phyloP scores from a whole-genome alignment of 1,140 invertebrate genomes.

The Drosophila virilis region DNA sequence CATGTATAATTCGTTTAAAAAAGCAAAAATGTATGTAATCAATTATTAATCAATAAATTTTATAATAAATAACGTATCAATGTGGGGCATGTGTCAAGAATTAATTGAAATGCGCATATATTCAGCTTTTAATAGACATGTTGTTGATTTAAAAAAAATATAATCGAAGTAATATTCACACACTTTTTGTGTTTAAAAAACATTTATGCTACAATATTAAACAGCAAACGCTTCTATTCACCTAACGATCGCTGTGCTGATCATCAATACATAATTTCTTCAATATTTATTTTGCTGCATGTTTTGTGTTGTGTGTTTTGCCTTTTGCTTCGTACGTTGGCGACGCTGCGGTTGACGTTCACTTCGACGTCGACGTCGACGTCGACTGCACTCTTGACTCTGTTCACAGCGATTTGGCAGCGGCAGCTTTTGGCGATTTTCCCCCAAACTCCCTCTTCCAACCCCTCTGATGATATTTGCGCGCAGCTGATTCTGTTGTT shows the following conservation, averaged over 20 bases:
- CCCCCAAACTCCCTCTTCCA: background rate
- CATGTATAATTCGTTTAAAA: too few relatives aligned
- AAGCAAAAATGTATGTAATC: too few relatives aligned
- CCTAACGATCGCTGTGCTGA: constrained; percentile 20
- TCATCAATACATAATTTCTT: constrained; percentile 78
- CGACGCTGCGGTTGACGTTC: constrained; percentile 20
- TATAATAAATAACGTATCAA: too few relatives aligned
- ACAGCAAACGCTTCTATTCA: constrained; percentile 6
- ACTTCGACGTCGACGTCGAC: constrained; percentile 15
- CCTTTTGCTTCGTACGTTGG: constrained; percentile 39
- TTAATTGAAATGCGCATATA: too few relatives aligned
- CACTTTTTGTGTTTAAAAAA: too few relatives aligned
- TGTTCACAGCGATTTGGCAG: constrained; percentile 60
- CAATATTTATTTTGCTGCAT: constrained; percentile 68
- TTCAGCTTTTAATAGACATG: too few relatives aligned
- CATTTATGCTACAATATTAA: background rate
- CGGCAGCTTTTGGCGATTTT: constrained; percentile 20
- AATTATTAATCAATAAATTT: too few relatives aligned
- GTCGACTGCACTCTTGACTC: constrained; percentile 58
- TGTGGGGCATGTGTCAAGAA: too few relatives aligned
- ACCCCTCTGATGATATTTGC: constrained; percentile 55
- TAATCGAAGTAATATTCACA: too few relatives aligned
- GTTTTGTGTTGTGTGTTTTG: constrained; percentile 65
- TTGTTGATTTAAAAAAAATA: too few relatives aligned
- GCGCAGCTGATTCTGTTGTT: constrained; percentile 81